A percentile compares a stretch with the other conserved stretches of the same genome.
These are phyloP conservation scores for Ophonus ardosiacus DNA, from an alignment of 2,888 invertebrate species.

Conservation along the genomic window DNA sequence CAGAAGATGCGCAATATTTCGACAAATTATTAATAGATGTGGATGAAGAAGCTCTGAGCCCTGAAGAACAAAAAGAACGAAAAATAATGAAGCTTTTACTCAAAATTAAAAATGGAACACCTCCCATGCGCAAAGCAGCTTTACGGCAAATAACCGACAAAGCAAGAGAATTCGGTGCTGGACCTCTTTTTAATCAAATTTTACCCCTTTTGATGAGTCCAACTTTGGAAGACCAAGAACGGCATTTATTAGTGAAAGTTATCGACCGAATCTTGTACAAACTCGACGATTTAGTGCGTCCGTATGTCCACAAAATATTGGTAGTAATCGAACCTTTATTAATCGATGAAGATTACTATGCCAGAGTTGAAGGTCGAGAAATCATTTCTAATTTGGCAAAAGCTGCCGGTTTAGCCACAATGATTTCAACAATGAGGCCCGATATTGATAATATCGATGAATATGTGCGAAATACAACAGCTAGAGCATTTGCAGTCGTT, in stretches of 20 bases:
- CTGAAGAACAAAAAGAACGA: conserved; percentile 98
- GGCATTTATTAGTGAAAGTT: conserved; percentile 98
- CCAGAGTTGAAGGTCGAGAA: conserved; percentile 99
- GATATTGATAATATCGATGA: conserved; percentile 99
- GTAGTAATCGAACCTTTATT: conserved; percentile 99
- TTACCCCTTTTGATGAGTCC: conserved; percentile 99
- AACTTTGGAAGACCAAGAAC: conserved; percentile 98
- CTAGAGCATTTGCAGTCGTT: conserved; percentile 99
- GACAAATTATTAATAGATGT: conserved; percentile 98
- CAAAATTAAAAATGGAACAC: conserved; percentile 99
- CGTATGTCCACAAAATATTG: conserved; percentile 99
- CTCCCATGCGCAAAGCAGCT: conserved; percentile 99
- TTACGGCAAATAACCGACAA: conserved; percentile 99
- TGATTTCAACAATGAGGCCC: conserved; percentile 99
- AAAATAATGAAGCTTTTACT: conserved; percentile 99
- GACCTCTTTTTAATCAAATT: conserved; percentile 99
- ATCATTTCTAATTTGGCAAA: conserved; percentile 99
- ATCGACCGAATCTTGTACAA: conserved; percentile 99
- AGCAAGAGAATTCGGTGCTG: conserved; percentile 98
- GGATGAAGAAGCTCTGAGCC: conserved; percentile 95
- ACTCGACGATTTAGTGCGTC: conserved; percentile 97
- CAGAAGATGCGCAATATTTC: conserved; percentile 99
- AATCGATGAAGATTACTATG: conserved; percentile 99
- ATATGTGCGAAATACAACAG: conserved; percentile 99
- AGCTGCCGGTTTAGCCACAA: conserved; percentile 99